Evolutionary conservation across 2,797 vertebrate genomes (phyloP).

Genomic region (Kryptopterus vitreolus): DNA sequence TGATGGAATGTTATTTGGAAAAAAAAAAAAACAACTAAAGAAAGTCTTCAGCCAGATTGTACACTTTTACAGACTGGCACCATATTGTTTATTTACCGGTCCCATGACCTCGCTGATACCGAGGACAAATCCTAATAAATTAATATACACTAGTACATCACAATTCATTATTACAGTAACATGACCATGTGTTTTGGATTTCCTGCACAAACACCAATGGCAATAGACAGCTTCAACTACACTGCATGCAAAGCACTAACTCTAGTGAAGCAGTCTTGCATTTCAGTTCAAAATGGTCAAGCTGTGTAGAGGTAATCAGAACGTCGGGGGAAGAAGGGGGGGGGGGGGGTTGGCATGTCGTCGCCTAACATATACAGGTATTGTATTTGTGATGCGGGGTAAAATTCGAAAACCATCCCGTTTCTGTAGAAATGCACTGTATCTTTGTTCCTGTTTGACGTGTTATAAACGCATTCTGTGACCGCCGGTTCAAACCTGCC

Average conservation of each 20-base stretch:
- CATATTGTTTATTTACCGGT: constrained; percentile 75
- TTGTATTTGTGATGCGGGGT: constrained; percentile 31
- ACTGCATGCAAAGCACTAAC: constrained; percentile 63
- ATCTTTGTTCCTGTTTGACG: too few species aligned
- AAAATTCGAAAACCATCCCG: constrained; percentile 26
- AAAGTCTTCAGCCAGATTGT: not conserved
- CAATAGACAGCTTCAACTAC: constrained; percentile 51
- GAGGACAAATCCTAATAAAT: constrained; percentile 76
- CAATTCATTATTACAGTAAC: constrained; percentile 67
- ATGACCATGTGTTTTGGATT: constrained; percentile 52
- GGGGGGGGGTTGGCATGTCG: constrained; percentile 62
- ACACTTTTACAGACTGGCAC: constrained; percentile 67
- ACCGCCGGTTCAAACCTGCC: constrained; percentile 53
- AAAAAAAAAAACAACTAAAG: not conserved
- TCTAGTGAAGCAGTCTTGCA: constrained; percentile 39
- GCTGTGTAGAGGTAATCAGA: constrained; percentile 50
- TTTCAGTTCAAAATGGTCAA: constrained; percentile 39
- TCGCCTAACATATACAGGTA: constrained; percentile 38
- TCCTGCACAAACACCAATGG: constrained; percentile 59
- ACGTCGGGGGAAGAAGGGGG: too few species aligned
- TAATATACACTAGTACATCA: constrained; percentile 78
- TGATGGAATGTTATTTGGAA: not conserved
- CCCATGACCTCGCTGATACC: constrained; percentile 68
- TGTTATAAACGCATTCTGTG: constrained; percentile 49
- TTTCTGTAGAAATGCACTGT: not conserved